These are phyloP conservation scores for Lymantria dispar DNA, from an alignment of 2,888 invertebrate genomes.

Conservation along the genomic window DNA sequence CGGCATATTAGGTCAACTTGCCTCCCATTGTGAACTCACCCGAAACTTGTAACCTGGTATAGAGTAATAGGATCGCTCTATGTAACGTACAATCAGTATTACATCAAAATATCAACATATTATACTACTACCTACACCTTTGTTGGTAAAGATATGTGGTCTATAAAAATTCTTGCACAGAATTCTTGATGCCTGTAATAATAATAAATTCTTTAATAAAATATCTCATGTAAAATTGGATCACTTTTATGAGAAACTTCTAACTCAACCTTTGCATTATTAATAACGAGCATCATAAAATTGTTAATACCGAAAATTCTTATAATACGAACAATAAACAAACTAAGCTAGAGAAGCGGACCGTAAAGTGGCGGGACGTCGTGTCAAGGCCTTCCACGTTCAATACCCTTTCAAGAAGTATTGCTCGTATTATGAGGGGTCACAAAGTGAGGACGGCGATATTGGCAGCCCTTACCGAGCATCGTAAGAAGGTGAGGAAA, in stretches of 20 bases:
- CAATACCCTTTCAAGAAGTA: slow-evolving; percentile 79
- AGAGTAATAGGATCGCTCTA: no score
- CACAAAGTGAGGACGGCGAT: slow-evolving; percentile 78
- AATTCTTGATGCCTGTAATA: no score
- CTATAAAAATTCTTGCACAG: no score
- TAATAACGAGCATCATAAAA: slow-evolving; percentile 44
- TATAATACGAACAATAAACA: slow-evolving; percentile 56
- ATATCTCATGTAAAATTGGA: neutral
- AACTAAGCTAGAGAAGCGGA: slow-evolving; percentile 45
- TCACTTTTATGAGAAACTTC: slow-evolving; percentile 16
- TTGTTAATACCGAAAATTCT: slow-evolving; percentile 54
- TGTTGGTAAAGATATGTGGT: no score
- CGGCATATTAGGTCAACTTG: no score
- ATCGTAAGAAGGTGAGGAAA: slow-evolving; percentile 77
- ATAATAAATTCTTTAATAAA: no score
- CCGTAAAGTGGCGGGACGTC: slow-evolving; percentile 68
- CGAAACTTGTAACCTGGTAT: no score
- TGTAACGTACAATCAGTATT: no score
- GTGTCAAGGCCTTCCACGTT: slow-evolving; percentile 55
- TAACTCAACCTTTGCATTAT: slow-evolving; percentile 32
- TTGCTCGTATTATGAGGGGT: slow-evolving; percentile 79
- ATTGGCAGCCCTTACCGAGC: slow-evolving; percentile 74
- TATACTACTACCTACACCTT: no score
- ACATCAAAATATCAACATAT: no score
- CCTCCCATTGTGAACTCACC: no score